Percentiles rank a stretch among this genome's conserved stretches.
Evolutionary conservation across 2,888 invertebrate species (phyloP).

Genomic region (Yponomeuta plumbellus): DNA sequence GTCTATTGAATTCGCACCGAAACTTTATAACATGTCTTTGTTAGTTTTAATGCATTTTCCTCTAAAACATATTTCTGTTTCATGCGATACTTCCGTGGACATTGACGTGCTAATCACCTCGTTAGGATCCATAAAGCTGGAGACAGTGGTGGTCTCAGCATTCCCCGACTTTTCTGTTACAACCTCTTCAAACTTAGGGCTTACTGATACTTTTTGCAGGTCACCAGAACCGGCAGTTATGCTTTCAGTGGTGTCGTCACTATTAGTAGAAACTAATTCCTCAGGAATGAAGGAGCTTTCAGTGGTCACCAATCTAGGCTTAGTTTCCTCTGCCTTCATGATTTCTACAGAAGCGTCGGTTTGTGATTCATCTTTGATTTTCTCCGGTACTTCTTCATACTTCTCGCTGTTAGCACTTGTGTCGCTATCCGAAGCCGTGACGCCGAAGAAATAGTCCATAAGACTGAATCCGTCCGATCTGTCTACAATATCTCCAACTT

Average conservation of each 20-base stretch:
- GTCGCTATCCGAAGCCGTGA: conserved; percentile 31
- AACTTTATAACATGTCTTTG: conserved; percentile 51
- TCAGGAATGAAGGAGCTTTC: conserved; percentile 60
- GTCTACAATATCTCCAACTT: conserved; percentile 40
- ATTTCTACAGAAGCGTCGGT: conserved; percentile 32
- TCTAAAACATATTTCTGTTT: conserved; percentile 92
- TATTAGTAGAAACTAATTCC: conserved; percentile 49
- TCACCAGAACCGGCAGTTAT: conserved; percentile 13
- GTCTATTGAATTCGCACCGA: conserved; percentile 16
- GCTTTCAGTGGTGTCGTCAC: conserved; percentile 28
- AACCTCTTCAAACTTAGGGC: not conserved
- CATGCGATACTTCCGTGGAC: conserved; percentile 88
- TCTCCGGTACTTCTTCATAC: conserved; percentile 10
- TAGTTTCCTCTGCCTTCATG: conserved; percentile 35
- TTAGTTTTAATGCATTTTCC: conserved; percentile 87
- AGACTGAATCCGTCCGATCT: conserved; percentile 54
- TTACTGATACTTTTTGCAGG: conserved; percentile 11
- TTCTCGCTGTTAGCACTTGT: conserved; percentile 18
- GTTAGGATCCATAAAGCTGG: conserved; percentile 69
- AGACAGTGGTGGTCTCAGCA: conserved; percentile 49
- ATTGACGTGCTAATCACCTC: conserved; percentile 83
- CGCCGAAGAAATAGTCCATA: conserved; percentile 65
- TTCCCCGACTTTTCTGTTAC: conserved; percentile 14
- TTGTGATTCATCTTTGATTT: conserved; percentile 27
- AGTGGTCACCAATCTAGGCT: conserved; percentile 46